Evolutionary conservation across 2,888 invertebrate species (phyloP).

Genomic region (Drosophila picticornis): DNA sequence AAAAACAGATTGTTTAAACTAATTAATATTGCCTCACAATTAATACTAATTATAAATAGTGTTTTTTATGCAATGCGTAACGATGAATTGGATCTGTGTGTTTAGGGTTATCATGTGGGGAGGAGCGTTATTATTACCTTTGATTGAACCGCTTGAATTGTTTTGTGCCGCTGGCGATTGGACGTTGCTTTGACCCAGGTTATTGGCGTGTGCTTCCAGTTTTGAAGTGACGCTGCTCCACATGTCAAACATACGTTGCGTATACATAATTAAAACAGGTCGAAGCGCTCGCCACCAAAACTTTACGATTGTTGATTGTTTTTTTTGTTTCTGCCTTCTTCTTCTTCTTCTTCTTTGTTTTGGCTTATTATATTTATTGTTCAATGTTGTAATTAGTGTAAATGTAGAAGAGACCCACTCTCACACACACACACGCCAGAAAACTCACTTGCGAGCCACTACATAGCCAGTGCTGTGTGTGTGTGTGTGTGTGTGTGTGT

Average conservation of each 20-base stretch:
- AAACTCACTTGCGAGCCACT: constrained; percentile 15
- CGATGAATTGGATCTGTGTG: neutral
- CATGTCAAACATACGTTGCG: constrained; percentile 86
- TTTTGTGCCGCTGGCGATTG: constrained; percentile 85
- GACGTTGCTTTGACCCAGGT: constrained; percentile 85
- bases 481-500: constrained; percentile 1
- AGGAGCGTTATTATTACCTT: constrained; percentile 81
- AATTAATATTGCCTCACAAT: too few species aligned
- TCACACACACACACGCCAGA: constrained; percentile 12
- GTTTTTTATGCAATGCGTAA: too few species aligned
- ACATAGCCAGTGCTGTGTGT: constrained; percentile 20
- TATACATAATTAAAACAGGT: constrained; percentile 84
- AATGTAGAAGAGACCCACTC: constrained; percentile 11
- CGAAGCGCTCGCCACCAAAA: constrained; percentile 41
- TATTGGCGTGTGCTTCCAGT: constrained; percentile 86
- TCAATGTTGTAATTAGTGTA: neutral
- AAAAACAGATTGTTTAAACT: neutral
- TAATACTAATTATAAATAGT: too few species aligned
- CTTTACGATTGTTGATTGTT: constrained; percentile 7
- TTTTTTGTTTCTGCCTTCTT: neutral
- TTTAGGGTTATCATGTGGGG: neutral
- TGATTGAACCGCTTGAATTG: constrained; percentile 86
- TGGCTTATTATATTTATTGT: neutral
- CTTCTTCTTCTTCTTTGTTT: neutral
- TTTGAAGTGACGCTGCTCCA: constrained; percentile 86